A percentile compares a stretch with the other conserved stretches of the same genome.
Evolutionary conservation across 2,113 vertebrate species (phyloP).

Genomic region (Pogonocichla stellata): DNA sequence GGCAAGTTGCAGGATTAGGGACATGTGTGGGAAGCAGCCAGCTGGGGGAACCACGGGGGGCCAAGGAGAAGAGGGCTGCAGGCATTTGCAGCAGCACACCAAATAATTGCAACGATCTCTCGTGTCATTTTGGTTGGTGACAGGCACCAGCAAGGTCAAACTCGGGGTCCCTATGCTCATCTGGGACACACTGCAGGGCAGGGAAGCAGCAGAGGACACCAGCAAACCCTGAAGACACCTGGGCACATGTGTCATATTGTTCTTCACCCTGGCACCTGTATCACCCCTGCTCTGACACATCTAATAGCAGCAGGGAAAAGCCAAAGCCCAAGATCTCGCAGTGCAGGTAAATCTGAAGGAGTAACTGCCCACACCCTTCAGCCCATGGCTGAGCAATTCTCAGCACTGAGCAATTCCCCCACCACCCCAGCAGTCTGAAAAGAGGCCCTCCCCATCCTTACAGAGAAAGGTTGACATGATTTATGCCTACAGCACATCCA

Average conservation of each 20-base stretch:
- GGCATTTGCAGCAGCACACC: neutral
- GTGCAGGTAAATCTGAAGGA: neutral
- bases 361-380: neutral
- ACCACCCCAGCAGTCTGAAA: neutral
- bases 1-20: neutral
- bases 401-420: neutral
- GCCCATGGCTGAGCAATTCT: neutral
- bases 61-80: neutral
- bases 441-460: neutral
- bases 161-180: neutral
- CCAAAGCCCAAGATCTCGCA: neutral
- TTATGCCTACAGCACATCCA: neutral
- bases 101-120: neutral
- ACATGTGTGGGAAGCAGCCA: neutral
- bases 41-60: neutral
- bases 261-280: accelerated
- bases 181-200: neutral
- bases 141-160: neutral
- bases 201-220: neutral
- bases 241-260: neutral
- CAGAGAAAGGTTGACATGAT: neutral
- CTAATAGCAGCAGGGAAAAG: neutral
- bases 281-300: neutral
- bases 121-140: neutral
- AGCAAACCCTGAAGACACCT: neutral